Base-by-base conservation (phyloP, 2,888 invertebrate genomes). In the Bellardia pandia region DNA sequence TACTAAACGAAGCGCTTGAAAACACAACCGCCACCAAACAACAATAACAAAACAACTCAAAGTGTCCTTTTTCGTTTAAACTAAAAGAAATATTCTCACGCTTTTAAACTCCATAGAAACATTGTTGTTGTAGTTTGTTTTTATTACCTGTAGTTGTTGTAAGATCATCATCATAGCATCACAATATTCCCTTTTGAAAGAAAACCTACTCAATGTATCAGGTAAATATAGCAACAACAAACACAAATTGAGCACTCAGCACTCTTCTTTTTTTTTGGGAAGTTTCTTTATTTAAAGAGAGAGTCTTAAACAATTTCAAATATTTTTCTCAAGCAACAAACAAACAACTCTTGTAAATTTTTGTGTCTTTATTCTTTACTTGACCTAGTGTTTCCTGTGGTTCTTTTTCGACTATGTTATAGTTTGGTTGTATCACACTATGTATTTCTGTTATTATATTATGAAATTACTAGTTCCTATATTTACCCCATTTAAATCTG, bases 41-140 rank as follows among this genome's bases (percentile, higher is more conserved):
- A 9, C 23, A 13, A 14, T 16, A 8, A 33, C 42, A 45, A 8
- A 56, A 5, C 13, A 48, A 51, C 68, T 56, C 79, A 84, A 71
- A 86, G 45, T 75, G 53, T 87, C 87, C 87, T 87, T 87, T 85
- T 69, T 58, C 23, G 56, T 60, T 33, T 7, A 11, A 9, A 45
- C 11, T 13, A 13, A 42, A 80, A 40, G 40, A 8, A 72, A 60
- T 37, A 51, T 83, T 83, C 83, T 83, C 83, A 77, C 83, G 83
- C 68, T 81, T 56, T 23, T 23, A 23, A 9, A 33, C 51, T 16
- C 37, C n/a, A 5, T 40, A 23, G 23, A 11, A 11, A n/a, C 33
- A 5, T 64, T 66, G 56, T 78, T 78, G 58, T 62, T 48, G 33
- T 56, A 37, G 37, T 37, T 37, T 37, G 6, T 13, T 60, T 58